Evolutionary conservation across 2,888 invertebrate genomes (phyloP), one percentile per base, ranked within the genome.

Genomic region (Rotaria socialis): DNA sequence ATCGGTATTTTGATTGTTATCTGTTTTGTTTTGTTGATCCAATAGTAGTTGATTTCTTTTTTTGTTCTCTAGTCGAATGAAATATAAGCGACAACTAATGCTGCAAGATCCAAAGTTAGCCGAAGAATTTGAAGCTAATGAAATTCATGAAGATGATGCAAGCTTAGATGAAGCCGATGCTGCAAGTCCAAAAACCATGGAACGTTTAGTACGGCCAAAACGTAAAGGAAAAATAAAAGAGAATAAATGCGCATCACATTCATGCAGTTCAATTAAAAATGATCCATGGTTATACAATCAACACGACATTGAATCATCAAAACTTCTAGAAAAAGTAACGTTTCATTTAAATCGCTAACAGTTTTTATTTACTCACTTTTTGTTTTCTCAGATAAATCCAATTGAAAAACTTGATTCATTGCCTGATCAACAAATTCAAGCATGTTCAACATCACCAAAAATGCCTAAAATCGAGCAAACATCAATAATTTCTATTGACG

Each of bases 81-180:
- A 75, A 75, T 27, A 86, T 52, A 84, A 24, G 52, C 35, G 86
- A 86, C n/a, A 67, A 84, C 67, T 55, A 35, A 27, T 60, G 41
- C 16, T 84, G 41, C 47, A 84, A 84, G 50, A 74, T 47, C 43
- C 84, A n/a, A 84, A 56, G 27, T n/a, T 84, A 84, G 41, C 60
- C 24, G 60, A 84, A 86, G 58, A 84, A 86, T 86, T 74, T 47
- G 74, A 86, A 84, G 56, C 52, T n/a, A 80, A 86, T 35, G 86
- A 86, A 52, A 52, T 84, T 3, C 27, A 85, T 47, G 85, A 85
- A 50, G 84, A 84, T n/a, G 84, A 84, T 47, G 50, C 22, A 24
- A 27, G 35, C 8, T 27, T 60, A 7, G 86, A 86, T 60, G 84
- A 52, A 50, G n/a, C 19, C 1, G 84, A 84, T 43, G 84, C 8